Evolutionary conservation across 1,140 invertebrate species (phyloP).

Genomic region (Drosophila pseudoobscura): DNA sequence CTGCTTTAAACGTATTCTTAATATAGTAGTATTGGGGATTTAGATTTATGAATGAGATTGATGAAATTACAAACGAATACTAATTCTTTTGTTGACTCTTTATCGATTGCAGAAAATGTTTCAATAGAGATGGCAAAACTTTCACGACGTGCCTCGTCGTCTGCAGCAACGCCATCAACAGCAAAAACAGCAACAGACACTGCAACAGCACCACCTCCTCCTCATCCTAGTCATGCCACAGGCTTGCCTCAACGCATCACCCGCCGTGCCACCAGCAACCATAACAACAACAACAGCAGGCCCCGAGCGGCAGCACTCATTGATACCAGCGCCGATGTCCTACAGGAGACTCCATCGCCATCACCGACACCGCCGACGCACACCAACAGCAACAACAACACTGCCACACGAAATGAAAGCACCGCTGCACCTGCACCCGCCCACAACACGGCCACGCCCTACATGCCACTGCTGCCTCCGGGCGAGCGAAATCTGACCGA

Average conservation of each 20-base stretch:
- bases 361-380: slow-evolving; percentile 68
- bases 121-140: slow-evolving; percentile 83
- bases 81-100: too few species aligned
- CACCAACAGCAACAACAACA: slow-evolving; percentile 35
- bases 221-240: slow-evolving; percentile 21
- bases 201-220: slow-evolving; percentile 9
- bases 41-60: too few species aligned
- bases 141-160: slow-evolving; percentile 82
- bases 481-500: slow-evolving; percentile 72
- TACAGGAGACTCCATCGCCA: slow-evolving; percentile 39
- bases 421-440: slow-evolving; percentile 37
- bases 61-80: too few species aligned
- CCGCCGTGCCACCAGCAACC: slow-evolving; percentile 45
- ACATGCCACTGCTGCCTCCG: slow-evolving; percentile 64
- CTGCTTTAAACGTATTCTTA: too few species aligned
- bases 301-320: slow-evolving; percentile 46
- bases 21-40: too few species aligned
- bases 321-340: slow-evolving; percentile 49
- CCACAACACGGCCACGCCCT: slow-evolving; percentile 58
- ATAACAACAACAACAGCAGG: slow-evolving; percentile 10
- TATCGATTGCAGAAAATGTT: slow-evolving; percentile 77
- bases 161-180: slow-evolving; percentile 74
- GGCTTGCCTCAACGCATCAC: slow-evolving; percentile 33
- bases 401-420: slow-evolving; percentile 40
- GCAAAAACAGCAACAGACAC: slow-evolving; percentile 45